Conservation (phyloP, 2,797 vertebrate genomes). For the Manis crassicaudata region DNA sequence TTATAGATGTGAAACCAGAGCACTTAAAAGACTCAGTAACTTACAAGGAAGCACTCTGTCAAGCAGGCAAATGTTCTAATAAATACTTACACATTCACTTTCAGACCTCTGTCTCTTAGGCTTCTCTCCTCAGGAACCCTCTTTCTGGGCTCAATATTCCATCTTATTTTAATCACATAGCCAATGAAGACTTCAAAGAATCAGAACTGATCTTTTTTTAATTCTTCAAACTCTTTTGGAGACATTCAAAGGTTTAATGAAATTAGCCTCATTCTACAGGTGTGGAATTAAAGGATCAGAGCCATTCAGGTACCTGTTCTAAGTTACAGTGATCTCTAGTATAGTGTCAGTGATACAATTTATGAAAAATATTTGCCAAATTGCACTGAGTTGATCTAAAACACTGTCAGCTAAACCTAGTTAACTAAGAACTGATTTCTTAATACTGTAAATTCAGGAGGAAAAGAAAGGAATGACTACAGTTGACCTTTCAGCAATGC, state of each 20-base stretch:
- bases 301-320: not conserved
- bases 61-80: not conserved
- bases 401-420: not conserved
- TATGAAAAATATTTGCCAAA: not conserved
- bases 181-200: constrained; percentile 15
- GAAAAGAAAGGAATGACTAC: not conserved
- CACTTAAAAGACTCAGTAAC: not conserved
- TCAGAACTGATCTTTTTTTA: not conserved
- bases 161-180: constrained; percentile 32
- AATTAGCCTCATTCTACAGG: not conserved
- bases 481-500: too few species aligned
- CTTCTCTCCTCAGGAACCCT: not conserved
- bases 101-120: not conserved
- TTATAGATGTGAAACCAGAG: not conserved
- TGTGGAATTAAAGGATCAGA: constrained; percentile 19
- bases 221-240: constrained; percentile 21
- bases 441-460: not conserved
- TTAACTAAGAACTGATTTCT: constrained; percentile 42
- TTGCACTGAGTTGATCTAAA: not conserved
- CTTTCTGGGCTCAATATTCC: constrained; percentile 16
- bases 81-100: not conserved
- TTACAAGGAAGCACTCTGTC: not conserved
- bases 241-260: not conserved
- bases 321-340: not conserved
- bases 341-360: not conserved